Evolutionary conservation across 1,140 invertebrate genomes (phyloP), one percentile per base, ranked within the genome.

Genomic region (Pogonomyrmex barbatus): DNA sequence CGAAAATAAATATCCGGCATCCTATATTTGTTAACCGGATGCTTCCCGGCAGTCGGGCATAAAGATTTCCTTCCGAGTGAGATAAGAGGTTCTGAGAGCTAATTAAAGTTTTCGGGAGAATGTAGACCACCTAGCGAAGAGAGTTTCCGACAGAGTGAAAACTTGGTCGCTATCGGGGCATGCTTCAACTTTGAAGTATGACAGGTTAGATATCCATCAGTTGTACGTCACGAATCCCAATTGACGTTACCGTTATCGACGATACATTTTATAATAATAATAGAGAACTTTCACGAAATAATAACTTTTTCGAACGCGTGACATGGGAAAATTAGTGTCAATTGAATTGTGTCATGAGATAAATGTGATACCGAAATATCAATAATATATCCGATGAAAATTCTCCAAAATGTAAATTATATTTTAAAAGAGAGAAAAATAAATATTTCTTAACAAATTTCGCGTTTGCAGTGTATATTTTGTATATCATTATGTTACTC

Each of bases 21-120:
- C 47, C 62, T 63, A 77, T 77, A 85, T 78, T 78, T 78, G 82
- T 85, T 85, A 78, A 85, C 47, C 73, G 71, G 82, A 75, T 52
- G 47, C 47, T 78, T 47, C 42, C 33, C 10, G 58, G 58, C 68
- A 63, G 39, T 76, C 54, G 36, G 30, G 73, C 68, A 65, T 81
- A 89, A 85, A 88, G 65, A 87, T 63, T 87, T 81, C 68, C 47
- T 47, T 73, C 65, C 76, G 67, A 63, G 62, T 75, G 70, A 79
- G 86, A 85, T 81, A 86, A 81, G 77, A 50, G 62, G 54, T 68
- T 89, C 84, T 62, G 86, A 87, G 75, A 87, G 73, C 60, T 85
- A 89, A 89, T 89, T 89, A 85, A 89, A 89, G 88, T 89, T 89
- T 85, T 78, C 86, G 47, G 47, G 54, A 79, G 86, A 56, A 68